Conservation (phyloP, 2,888 invertebrate species). For the Lordiphosa andalusiaca region DNA sequence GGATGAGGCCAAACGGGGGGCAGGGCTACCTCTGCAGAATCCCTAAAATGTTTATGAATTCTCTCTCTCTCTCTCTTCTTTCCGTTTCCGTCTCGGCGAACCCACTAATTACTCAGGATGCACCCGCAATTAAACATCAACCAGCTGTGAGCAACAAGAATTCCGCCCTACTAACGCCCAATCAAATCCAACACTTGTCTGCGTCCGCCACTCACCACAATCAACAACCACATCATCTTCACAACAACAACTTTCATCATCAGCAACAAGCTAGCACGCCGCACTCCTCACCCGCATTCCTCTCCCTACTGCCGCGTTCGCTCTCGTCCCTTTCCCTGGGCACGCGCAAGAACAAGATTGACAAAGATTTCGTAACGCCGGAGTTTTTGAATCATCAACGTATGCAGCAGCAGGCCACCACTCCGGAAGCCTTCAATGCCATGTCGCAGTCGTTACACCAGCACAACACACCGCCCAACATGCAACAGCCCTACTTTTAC, state of each 20-base stretch:
- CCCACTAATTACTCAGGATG: constrained; percentile 67
- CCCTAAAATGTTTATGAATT: constrained; percentile 19
- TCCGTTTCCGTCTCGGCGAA: constrained; percentile 20
- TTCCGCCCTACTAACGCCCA: constrained; percentile 73
- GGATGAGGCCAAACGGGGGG: not conserved
- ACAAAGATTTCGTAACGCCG: constrained; percentile 78
- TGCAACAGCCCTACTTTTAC: constrained; percentile 49
- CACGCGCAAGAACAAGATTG: constrained; percentile 79
- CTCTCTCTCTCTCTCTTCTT: constrained; percentile 36
- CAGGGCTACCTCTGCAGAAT: constrained; percentile 1
- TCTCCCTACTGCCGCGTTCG: constrained; percentile 80
- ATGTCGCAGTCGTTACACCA: constrained; percentile 74
- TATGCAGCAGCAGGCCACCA: constrained; percentile 40
- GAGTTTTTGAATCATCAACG: constrained; percentile 73
- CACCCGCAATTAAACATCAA: constrained; percentile 73
- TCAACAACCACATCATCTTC: constrained; percentile 60
- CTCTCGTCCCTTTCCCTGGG: constrained; percentile 80
- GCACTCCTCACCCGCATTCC: constrained; percentile 79
- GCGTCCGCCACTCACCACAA: constrained; percentile 60
- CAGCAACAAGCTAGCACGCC: constrained; percentile 43
- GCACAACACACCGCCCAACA: constrained; percentile 44
- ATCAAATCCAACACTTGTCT: constrained; percentile 72
- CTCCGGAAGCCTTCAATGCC: constrained; percentile 54
- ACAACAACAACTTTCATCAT: constrained; percentile 61
- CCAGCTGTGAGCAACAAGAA: constrained; percentile 68